A percentile compares a stretch with the other conserved stretches of the same genome.
Evolutionary conservation across 2,113 vertebrate species (phyloP).

Genomic region (Felis chaus): DNA sequence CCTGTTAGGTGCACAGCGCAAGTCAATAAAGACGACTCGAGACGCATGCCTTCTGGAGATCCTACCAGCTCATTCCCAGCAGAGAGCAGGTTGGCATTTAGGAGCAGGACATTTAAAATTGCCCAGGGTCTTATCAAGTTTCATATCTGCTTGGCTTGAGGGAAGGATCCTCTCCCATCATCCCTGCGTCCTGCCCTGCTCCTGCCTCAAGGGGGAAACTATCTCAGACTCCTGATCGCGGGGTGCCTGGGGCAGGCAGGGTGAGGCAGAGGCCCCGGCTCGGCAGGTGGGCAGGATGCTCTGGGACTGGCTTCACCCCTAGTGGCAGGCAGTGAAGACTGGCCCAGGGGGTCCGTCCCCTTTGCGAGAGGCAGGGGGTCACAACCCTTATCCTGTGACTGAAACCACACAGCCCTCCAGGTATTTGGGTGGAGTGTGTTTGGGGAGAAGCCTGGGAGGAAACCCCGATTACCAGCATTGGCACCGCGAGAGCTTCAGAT

Average conservation of each 20-base stretch:
- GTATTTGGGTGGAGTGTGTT: background rate
- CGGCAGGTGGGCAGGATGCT: background rate
- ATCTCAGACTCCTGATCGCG: background rate
- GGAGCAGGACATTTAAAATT: background rate
- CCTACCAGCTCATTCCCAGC: background rate
- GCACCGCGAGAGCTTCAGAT: background rate
- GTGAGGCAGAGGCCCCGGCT: background rate
- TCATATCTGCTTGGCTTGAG: background rate
- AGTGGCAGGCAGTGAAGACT: background rate
- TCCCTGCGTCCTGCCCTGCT: fast-evolving
- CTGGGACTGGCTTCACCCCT: background rate
- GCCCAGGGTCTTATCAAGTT: background rate
- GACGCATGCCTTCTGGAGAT: background rate
- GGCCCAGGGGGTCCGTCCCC: background rate
- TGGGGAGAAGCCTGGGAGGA: background rate
- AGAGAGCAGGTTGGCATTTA: background rate
- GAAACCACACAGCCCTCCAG: too few species aligned
- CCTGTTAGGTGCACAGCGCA: background rate
- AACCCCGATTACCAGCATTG: too few species aligned
- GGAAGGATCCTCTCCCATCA: background rate
- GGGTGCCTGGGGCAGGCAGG: background rate
- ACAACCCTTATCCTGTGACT: background rate
- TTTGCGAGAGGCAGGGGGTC: background rate
- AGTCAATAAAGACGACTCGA: background rate
- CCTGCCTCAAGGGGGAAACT: background rate